Evolutionary conservation across 2,797 vertebrate genomes (phyloP).

Genomic region (Poecilia wingei): DNA sequence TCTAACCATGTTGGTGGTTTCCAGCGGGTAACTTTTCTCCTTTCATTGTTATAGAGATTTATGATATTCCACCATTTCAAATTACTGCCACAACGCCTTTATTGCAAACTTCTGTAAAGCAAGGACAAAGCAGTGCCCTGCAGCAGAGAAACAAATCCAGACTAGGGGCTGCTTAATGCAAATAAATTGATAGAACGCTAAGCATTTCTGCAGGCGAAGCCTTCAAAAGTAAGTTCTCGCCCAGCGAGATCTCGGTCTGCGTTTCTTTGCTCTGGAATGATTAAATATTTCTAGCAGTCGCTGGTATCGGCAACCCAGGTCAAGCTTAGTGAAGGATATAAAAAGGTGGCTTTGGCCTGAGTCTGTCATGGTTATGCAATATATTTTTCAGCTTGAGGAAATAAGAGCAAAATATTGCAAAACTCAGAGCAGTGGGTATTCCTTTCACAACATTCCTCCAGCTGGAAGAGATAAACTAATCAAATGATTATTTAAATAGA

Average conservation of each 20-base stretch:
- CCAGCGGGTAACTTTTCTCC: slow-evolving; percentile 29
- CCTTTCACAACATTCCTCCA: background rate
- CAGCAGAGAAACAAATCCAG: slow-evolving; percentile 47
- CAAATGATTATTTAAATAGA: background rate
- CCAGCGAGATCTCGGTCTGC: slow-evolving; percentile 33
- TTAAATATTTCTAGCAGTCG: slow-evolving; percentile 36
- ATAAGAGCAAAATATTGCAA: slow-evolving; percentile 10
- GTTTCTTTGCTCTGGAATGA: slow-evolving; percentile 38
- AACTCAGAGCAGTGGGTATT: slow-evolving; percentile 2
- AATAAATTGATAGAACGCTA: slow-evolving; percentile 52
- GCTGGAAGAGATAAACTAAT: background rate
- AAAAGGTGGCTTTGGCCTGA: slow-evolving; percentile 8
- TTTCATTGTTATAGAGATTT: slow-evolving; percentile 43
- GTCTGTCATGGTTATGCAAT: slow-evolving; percentile 17
- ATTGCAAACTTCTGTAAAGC: slow-evolving; percentile 48
- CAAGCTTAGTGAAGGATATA: slow-evolving; percentile 26
- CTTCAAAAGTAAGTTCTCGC: slow-evolving; percentile 40
- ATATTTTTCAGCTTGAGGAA: slow-evolving; percentile 25
- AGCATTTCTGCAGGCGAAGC: slow-evolving; percentile 43
- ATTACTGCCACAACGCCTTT: slow-evolving; percentile 63
- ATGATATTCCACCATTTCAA: slow-evolving; percentile 59
- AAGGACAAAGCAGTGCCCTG: slow-evolving; percentile 56
- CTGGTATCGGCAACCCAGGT: slow-evolving; percentile 38
- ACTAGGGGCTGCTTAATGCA: slow-evolving; percentile 57
- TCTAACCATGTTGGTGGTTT: slow-evolving; percentile 47